These are phyloP conservation scores for Epinephelus coioides DNA, from an alignment of 2,797 vertebrate genomes.

Conservation along the genomic window DNA sequence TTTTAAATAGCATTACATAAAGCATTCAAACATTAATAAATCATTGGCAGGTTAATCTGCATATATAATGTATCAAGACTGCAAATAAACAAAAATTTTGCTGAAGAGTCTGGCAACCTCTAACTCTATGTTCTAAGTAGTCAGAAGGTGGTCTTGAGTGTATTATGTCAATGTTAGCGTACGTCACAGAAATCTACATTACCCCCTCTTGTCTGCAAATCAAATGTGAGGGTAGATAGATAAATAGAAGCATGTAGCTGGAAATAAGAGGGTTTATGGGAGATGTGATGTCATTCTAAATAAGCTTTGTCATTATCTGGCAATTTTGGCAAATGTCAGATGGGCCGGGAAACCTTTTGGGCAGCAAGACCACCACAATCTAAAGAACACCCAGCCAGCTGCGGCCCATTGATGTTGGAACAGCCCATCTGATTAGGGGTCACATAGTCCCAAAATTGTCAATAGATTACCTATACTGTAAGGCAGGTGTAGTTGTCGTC, in stretches of 20 bases:
- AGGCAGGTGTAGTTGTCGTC: too few relatives aligned
- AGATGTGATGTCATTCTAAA: not conserved
- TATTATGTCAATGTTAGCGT: not conserved
- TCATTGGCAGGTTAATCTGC: slow-evolving; percentile 40
- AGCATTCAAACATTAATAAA: slow-evolving; percentile 47
- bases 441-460: too few relatives aligned
- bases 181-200: not conserved
- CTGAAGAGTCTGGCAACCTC: slow-evolving; percentile 11
- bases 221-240: not conserved
- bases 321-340: too few relatives aligned
- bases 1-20: slow-evolving; percentile 48
- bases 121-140: not conserved
- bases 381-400: too few relatives aligned
- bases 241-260: not conserved
- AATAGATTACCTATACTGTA: too few relatives aligned
- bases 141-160: not conserved
- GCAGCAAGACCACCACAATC: too few relatives aligned
- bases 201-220: too few relatives aligned
- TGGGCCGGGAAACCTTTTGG: too few relatives aligned
- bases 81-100: slow-evolving; percentile 29
- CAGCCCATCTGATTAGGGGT: too few relatives aligned
- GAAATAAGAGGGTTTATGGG: not conserved
- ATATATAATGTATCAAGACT: slow-evolving; percentile 19
- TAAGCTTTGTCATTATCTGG: too few relatives aligned
- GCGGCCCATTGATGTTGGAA: too few relatives aligned